Percentiles rank a stretch among this genome's conserved stretches.
phyloP scores from a whole-genome alignment of 2,113 vertebrate species.

The Chaetops frenatus region DNA sequence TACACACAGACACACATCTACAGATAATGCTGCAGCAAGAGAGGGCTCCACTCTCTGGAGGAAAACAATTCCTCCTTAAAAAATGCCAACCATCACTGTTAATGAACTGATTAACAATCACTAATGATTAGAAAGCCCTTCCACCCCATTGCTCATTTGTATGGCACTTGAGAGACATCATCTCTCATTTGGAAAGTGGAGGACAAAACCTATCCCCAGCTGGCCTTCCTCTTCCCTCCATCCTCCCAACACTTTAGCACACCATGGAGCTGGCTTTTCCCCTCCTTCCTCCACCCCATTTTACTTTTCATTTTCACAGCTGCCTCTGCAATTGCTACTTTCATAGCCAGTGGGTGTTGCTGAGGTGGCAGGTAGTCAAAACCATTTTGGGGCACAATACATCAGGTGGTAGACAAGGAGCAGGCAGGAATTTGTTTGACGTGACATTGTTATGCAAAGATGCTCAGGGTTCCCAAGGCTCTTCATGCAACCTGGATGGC shows the following conservation, averaged over 20 bases:
- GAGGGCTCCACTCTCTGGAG: neutral
- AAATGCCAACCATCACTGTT: neutral
- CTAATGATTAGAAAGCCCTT: constrained; percentile 35
- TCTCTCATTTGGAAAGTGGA: neutral
- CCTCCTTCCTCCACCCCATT: neutral
- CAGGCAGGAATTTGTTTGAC: constrained; percentile 48
- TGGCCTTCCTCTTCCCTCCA: neutral
- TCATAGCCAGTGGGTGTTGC: constrained; percentile 15
- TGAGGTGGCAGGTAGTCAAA: constrained; percentile 48
- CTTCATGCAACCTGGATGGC: neutral
- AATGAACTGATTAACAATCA: constrained; percentile 44
- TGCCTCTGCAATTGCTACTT: constrained; percentile 54
- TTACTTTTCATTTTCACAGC: constrained; percentile 45
- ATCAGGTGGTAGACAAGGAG: constrained; percentile 30
- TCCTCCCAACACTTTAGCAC: neutral
- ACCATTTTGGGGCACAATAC: constrained; percentile 36
- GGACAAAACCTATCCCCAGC: neutral
- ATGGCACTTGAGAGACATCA: neutral
- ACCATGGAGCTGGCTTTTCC: neutral
- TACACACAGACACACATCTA: neutral
- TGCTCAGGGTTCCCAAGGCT: neutral
- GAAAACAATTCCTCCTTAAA: neutral
- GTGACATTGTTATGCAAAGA: constrained; percentile 34
- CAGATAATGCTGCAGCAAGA: neutral
- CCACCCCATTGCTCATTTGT: neutral